phyloP scores from a whole-genome alignment of 2,113 vertebrate species.

The Halichoerus grypus region DNA sequence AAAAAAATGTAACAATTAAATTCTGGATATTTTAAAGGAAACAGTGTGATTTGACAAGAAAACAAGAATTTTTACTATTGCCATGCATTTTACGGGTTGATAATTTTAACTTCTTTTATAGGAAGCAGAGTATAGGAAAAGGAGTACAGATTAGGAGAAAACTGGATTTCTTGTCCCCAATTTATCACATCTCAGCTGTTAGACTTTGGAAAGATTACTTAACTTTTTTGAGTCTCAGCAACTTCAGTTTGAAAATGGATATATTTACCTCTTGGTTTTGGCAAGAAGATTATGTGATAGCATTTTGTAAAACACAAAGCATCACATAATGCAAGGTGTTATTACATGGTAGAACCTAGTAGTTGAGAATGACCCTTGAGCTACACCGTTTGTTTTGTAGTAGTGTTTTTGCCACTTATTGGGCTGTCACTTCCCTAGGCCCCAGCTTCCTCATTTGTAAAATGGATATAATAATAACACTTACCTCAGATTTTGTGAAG shows the following conservation, averaged over 20 bases:
- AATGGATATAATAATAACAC: background rate
- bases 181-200: background rate
- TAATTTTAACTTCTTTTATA: background rate
- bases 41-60: background rate
- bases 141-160: background rate
- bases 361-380: background rate
- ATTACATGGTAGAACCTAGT: background rate
- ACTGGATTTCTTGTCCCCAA: background rate
- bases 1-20: background rate
- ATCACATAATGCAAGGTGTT: background rate
- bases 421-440: background rate
- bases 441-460: background rate
- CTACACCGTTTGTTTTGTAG: background rate
- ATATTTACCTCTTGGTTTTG: conserved; percentile 11
- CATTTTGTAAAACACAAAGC: background rate
- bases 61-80: background rate
- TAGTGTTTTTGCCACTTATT: background rate
- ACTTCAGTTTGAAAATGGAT: background rate
- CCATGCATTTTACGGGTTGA: background rate
- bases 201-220: conserved; percentile 12
- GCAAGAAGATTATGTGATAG: background rate
- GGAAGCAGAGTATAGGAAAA: background rate
- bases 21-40: background rate
- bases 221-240: background rate
- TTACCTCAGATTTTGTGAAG: background rate